A percentile compares a stretch with the other conserved stretches of the same genome.
Conservation (phyloP, 2,113 vertebrate genomes). For the Alexandromys fortis region DNA sequence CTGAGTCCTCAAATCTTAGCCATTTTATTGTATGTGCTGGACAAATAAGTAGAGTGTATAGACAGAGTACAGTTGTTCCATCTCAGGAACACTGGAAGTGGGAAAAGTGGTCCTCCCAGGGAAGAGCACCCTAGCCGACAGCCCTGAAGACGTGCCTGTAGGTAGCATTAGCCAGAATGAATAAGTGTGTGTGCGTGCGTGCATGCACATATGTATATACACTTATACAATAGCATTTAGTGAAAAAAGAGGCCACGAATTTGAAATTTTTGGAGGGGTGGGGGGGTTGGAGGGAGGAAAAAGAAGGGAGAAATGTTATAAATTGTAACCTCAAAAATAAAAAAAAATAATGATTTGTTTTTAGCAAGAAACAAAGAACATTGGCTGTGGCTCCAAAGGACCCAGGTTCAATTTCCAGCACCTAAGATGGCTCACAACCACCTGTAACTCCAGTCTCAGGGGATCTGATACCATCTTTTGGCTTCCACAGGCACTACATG, state of each 20-base stretch:
- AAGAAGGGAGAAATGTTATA: background rate
- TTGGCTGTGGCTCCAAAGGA: background rate
- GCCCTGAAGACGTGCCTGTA: background rate
- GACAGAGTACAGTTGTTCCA: background rate
- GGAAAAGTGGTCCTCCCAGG: background rate
- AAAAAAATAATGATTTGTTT: background rate
- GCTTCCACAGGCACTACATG: background rate
- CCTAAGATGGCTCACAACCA: background rate
- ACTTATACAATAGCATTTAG: background rate
- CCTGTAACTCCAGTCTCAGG: background rate
- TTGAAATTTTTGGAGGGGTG: background rate
- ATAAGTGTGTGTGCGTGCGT: too few species aligned
- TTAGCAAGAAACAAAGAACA: background rate
- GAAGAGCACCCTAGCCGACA: background rate
- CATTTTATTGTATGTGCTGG: background rate
- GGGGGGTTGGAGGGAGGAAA: background rate
- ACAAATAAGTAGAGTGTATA: constrained; percentile 35
- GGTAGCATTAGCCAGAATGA: background rate
- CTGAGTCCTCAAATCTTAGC: background rate
- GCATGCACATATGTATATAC: background rate
- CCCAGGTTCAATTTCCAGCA: background rate
- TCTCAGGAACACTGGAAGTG: too few species aligned
- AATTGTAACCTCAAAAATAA: background rate
- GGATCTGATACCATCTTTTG: background rate
- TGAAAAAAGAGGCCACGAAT: too few species aligned